phyloP scores from a whole-genome alignment of 2,113 vertebrate genomes.

The Barnardius zonarius region DNA sequence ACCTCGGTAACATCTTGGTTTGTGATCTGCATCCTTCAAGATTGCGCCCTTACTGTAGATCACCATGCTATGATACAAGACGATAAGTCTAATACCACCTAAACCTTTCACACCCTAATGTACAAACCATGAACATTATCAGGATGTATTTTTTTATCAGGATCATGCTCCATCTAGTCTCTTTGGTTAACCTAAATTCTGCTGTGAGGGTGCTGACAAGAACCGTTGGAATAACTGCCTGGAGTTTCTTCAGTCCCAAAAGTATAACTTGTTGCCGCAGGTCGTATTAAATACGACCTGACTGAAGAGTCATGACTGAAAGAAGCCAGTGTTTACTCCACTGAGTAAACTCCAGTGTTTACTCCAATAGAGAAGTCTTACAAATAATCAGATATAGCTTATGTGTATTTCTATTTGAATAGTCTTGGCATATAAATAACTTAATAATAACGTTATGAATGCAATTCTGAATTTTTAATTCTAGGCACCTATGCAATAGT shows the following conservation, averaged over 20 bases:
- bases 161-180: neutral
- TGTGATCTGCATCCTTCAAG: neutral
- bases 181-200: neutral
- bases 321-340: neutral
- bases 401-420: neutral
- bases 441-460: neutral
- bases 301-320: neutral
- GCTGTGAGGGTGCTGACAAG: neutral
- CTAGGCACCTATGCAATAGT: neutral
- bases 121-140: neutral
- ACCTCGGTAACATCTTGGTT: fast-evolving
- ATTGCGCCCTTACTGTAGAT: neutral
- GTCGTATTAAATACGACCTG: neutral
- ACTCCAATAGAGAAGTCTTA: neutral
- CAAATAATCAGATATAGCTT: neutral
- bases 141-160: neutral
- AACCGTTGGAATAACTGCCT: neutral
- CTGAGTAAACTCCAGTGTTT: neutral
- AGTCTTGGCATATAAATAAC: neutral
- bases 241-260: neutral
- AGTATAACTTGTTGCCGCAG: neutral
- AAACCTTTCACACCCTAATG: neutral
- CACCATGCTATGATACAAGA: neutral
- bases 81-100: neutral
- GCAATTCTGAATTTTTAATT: neutral